These are phyloP conservation scores for Asobara japonica DNA, from an alignment of 1,140 invertebrate species.

Conservation along the genomic window DNA sequence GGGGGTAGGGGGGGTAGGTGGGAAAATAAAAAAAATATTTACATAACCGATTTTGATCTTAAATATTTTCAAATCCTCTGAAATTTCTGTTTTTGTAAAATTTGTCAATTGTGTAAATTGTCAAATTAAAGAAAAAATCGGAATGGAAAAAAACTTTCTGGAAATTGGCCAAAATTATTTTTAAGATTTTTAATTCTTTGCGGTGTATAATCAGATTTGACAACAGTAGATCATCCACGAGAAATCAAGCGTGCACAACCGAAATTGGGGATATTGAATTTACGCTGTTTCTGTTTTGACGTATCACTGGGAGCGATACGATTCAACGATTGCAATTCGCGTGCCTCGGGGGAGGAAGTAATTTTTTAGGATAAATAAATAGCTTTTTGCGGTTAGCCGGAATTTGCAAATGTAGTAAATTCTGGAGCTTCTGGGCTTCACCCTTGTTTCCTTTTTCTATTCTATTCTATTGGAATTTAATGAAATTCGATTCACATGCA, in stretches of 20 bases:
- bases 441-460: no score
- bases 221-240: constrained; percentile 10
- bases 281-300: constrained; percentile 65
- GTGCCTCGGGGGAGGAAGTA: constrained; percentile 52
- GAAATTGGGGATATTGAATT: constrained; percentile 62
- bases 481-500: no score
- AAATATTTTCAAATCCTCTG: no score
- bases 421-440: no score
- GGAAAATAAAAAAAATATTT: neutral
- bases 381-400: constrained; percentile 64
- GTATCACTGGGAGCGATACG: constrained; percentile 55
- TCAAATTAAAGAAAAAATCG: no score
- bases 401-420: constrained; percentile 38
- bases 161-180: no score
- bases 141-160: no score
- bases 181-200: no score
- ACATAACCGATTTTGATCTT: no score
- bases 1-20: neutral
- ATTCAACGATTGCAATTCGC: constrained; percentile 50
- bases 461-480: no score
- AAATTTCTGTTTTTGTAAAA: no score
- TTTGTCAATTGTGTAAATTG: no score
- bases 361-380: constrained; percentile 64
- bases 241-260: constrained; percentile 29
- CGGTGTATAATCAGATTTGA: neutral